Evolutionary conservation across 2,797 vertebrate genomes (phyloP).

Genomic region (Astyanax mexicanus): DNA sequence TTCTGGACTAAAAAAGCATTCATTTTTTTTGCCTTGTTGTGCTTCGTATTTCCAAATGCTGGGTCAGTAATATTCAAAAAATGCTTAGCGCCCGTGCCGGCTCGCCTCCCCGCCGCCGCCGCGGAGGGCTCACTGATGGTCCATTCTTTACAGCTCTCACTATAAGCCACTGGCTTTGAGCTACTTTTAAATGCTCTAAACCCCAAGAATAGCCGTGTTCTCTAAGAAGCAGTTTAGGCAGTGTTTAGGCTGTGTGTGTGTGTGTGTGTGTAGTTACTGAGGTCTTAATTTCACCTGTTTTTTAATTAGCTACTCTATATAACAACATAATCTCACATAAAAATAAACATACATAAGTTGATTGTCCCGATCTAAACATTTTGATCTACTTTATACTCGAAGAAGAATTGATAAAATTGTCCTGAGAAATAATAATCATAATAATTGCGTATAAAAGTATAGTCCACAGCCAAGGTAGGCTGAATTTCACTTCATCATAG

Average conservation of each 20-base stretch:
- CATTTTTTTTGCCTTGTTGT: slow-evolving; percentile 96
- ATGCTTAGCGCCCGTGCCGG: slow-evolving; percentile 80
- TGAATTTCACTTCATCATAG: too few relatives aligned
- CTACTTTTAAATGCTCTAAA: slow-evolving; percentile 47
- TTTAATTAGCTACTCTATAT: too few relatives aligned
- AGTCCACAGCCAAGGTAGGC: too few relatives aligned
- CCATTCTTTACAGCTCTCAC: slow-evolving; percentile 39
- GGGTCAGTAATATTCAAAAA: slow-evolving; percentile 99
- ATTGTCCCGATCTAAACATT: too few relatives aligned
- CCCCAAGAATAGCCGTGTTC: slow-evolving; percentile 37
- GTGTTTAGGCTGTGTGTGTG: slow-evolving; percentile 19
- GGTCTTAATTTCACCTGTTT: slow-evolving; percentile 5
- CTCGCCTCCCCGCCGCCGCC: slow-evolving; percentile 60
- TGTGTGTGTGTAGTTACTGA: slow-evolving; percentile 23
- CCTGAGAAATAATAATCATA: too few relatives aligned
- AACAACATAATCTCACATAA: too few relatives aligned
- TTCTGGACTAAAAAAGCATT: slow-evolving; percentile 97
- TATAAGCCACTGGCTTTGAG: slow-evolving; percentile 46
- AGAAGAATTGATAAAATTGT: too few relatives aligned
- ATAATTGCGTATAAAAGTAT: too few relatives aligned
- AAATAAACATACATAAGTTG: too few relatives aligned
- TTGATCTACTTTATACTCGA: too few relatives aligned
- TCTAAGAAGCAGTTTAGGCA: slow-evolving; percentile 27
- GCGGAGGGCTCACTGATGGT: slow-evolving; percentile 62
- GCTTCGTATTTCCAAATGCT: slow-evolving; percentile 97